Evolutionary conservation across 2,888 invertebrate species (phyloP).

Genomic region (Fabriciana adippe): DNA sequence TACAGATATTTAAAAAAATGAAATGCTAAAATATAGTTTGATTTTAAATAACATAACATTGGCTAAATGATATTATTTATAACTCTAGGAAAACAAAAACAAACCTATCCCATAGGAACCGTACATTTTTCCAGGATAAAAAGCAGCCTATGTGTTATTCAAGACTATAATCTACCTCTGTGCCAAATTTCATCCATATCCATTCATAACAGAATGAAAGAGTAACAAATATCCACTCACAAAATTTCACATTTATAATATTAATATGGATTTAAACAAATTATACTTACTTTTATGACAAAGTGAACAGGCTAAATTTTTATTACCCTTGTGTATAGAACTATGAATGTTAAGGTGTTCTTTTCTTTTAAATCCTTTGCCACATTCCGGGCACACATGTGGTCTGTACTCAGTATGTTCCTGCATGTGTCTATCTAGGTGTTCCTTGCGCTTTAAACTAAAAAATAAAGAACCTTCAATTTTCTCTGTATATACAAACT

Average conservation of each 20-base stretch:
- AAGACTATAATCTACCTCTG: too few species aligned
- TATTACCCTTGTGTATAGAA: slow-evolving; percentile 90
- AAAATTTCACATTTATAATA: too few species aligned
- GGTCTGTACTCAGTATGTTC: slow-evolving; percentile 90
- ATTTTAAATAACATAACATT: neutral
- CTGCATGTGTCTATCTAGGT: slow-evolving; percentile 88
- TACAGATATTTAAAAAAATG: too few species aligned
- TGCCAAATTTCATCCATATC: too few species aligned
- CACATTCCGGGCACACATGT: slow-evolving; percentile 87
- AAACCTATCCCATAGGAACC: too few species aligned
- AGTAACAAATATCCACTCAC: too few species aligned
- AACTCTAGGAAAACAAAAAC: too few species aligned
- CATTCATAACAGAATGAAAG: too few species aligned
- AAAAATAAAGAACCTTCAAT: slow-evolving; percentile 11
- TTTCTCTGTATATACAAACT: neutral
- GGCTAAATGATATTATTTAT: neutral
- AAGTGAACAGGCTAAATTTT: slow-evolving; percentile 87
- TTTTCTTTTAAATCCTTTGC: slow-evolving; percentile 90
- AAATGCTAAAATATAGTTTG: too few species aligned
- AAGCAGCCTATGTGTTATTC: too few species aligned
- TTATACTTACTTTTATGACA: slow-evolving; percentile 84
- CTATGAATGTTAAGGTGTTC: slow-evolving; percentile 91
- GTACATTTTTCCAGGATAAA: too few species aligned
- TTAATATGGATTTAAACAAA: neutral
- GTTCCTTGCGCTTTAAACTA: slow-evolving; percentile 88